Conservation (phyloP, 2,888 invertebrate species). For the Gibbula magus region DNA sequence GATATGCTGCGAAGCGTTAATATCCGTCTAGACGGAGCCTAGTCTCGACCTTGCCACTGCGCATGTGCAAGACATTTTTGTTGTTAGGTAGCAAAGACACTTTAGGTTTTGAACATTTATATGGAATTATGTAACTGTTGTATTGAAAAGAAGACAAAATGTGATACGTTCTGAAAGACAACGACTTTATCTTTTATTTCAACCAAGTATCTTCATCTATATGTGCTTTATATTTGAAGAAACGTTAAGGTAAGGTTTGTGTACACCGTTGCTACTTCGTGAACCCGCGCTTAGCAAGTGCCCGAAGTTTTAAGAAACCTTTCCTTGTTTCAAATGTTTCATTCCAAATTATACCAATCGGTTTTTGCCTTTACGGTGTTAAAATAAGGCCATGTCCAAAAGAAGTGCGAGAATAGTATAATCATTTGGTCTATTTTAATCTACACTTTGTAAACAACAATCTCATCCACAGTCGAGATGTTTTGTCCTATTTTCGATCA, state of each 20-base stretch:
- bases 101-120: not conserved
- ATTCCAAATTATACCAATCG: too few species aligned
- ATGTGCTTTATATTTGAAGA: too few species aligned
- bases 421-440: too few species aligned
- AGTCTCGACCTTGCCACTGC: not conserved
- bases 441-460: too few species aligned
- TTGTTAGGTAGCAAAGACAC: not conserved
- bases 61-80: constrained; percentile 5
- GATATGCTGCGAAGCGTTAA: too few species aligned
- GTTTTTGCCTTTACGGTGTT: too few species aligned
- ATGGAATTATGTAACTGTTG: not conserved
- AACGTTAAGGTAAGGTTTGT: not conserved
- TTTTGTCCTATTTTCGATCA: too few species aligned
- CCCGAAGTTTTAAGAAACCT: not conserved
- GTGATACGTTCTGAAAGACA: not conserved
- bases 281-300: constrained; percentile 1
- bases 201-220: too few species aligned
- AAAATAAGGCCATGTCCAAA: too few species aligned
- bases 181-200: not conserved
- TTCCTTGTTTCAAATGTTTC: not conserved
- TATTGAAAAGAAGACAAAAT: not conserved
- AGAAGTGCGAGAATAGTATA: too few species aligned
- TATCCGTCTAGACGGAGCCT: not conserved
- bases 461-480: too few species aligned
- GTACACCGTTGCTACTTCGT: constrained; percentile 7